These are phyloP conservation scores for Hydriomena furcata DNA, from an alignment of 2,888 invertebrate genomes.

Conservation along the genomic window DNA sequence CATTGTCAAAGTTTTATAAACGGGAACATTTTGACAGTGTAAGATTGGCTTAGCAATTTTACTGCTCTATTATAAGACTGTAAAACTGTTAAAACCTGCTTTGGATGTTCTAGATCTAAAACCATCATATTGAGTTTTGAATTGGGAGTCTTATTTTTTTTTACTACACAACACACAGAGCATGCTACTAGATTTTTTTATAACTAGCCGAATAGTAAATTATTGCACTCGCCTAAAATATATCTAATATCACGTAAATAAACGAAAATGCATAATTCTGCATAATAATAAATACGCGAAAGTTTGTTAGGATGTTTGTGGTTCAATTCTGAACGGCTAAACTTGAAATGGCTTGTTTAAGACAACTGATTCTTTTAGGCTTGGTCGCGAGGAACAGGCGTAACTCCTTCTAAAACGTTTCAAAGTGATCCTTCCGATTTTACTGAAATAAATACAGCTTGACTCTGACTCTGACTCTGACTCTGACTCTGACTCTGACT, in stretches of 20 bases:
- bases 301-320: not conserved
- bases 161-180: slow-evolving; percentile 26
- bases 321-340: no score
- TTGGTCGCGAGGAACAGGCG: no score
- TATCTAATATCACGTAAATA: not conserved
- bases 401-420: no score
- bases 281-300: not conserved
- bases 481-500: no score
- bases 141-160: slow-evolving; percentile 18
- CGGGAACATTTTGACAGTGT: slow-evolving; percentile 12
- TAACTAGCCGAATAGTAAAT: not conserved
- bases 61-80: slow-evolving; percentile 4
- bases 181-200: slow-evolving; percentile 21
- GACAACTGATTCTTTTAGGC: no score
- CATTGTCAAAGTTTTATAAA: no score
- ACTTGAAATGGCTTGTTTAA: no score
- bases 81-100: slow-evolving; percentile 20
- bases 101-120: slow-evolving; percentile 26
- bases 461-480: no score
- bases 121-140: slow-evolving; percentile 13
- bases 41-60: slow-evolving; percentile 9
- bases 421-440: no score
- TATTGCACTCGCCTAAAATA: slow-evolving; percentile 16
- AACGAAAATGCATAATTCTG: not conserved
- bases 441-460: no score